Base-by-base conservation (phyloP, 2,113 vertebrate genomes). In the Struthio camelus region DNA sequence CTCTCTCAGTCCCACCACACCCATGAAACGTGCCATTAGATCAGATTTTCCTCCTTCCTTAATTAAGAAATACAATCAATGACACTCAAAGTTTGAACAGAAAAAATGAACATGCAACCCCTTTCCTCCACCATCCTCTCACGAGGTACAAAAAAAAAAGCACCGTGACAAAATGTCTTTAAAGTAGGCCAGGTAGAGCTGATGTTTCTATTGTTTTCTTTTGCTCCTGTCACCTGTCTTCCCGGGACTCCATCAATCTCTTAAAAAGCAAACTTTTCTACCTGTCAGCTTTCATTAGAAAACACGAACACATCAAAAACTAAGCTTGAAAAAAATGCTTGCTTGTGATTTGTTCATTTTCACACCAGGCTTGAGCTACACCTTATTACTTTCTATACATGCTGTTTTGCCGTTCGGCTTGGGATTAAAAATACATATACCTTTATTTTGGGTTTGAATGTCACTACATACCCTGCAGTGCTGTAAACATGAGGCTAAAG, bases 291-390 rank as follows among this genome's bases (percentile, higher is more conserved):
- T 96, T 84, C 88, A 95, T 89, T 76, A 95, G 86, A 78, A 95
- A 92, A 65, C 65, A 91, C 17, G 87, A 94, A 64, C 65, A 93
- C 70, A 88, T 89, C 84, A 96, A 80, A 96, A 95, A 94, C 81
- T 77, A 62, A 88, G 36, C 79, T 82, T 85, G 46, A 89, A 96
- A 94, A 88, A 96, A 86, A 76, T 70, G 18, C 65, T 96, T 84
- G 69, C 32, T 66, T 93, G 79, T 93, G 91, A 89, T 97, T 97
- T 96, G 91, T 97, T 97, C 88, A 38, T 95, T 97, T 97, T 96
- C 81, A 90, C 88, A 90, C 88, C 81, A 96, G 90, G 44, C 76
- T 96, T 95, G 92, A 95, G 79, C 69, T 92, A 85, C 20, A 87
- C 62, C 81, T 92, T 94, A 95, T 96, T 96, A 92, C 88, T 97